Base-by-base conservation (phyloP, 2,797 vertebrate species). In the Megalops cyprinoides region DNA sequence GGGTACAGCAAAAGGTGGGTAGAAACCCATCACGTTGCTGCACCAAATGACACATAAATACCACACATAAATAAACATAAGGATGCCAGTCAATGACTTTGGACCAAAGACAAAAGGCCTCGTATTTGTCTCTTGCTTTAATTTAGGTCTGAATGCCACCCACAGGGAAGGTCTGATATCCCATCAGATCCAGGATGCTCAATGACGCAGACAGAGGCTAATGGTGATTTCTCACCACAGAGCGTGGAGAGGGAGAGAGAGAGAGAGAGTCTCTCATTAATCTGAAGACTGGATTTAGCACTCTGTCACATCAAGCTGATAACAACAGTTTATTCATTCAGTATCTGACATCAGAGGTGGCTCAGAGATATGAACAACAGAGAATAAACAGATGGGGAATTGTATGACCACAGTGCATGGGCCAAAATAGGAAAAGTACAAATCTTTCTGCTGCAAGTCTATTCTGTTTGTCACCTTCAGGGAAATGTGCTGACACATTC, bases 61-160 rank as follows among this genome's bases (percentile, higher is more conserved):
- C n/a, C n/a, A 60, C 34, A 55, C 31, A 58, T 76, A 76, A 37
- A 76, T 65, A 76, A 76, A 62, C 46, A 76, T 12, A 46, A 62
- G 20, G 3, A 74, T 65, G 55, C 28, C 31, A 9, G 44, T 48
- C 48, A n/a, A 12, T 74, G 79, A 55, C 20, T 12, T 23, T 51
- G 20, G 28, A 18, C 62, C 20, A 48, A 34, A 53, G 73, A 39
- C 28, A 2, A 51, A 71, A 62, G 71, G 48, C 28, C 34, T 18
- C 49, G 28, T 80, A 44, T 28, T 44, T 31, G 69, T 31, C 53
- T 60, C 10, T 44, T 46, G 42, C 28, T 56, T 71, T 77, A 7
- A 49, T 73, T 77, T 71, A 65, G 23, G 76, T 39, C 20, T 39
- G 37, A 81, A 31, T 56, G 75, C 48, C 62, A 62, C 20, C 46